Base-by-base conservation (phyloP, 2,113 vertebrate species). In the Microcebus ravelobensis region DNA sequence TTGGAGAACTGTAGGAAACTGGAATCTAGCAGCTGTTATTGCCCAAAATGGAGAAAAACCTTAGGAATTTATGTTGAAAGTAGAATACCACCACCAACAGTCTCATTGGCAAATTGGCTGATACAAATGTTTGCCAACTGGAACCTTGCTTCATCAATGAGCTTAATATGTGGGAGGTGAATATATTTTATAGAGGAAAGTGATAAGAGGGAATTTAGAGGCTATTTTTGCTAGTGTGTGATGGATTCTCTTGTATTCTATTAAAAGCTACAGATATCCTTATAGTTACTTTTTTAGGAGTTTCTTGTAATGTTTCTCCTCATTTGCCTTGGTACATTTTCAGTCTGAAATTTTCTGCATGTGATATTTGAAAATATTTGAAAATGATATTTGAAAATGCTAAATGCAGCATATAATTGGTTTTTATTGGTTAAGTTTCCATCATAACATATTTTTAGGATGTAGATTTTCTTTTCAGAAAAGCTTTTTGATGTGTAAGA, bases 281-380 rank as follows among this genome's bases (percentile, higher is more conserved):
- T 71, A 25, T 55, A 82, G 45, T 68, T 55, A 31, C 12, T 10
- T 87, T 79, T 48, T 25, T 15, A 57, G 45, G 31, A 65, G n/a
- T 50, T 84, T 52, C 23, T 73, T 20, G 18, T 8, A 48, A 1
- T 8, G 15, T 77, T 86, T 73, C 36, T 57, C 27, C 39, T 86
- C 36, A 45, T 82, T 70, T 50, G 67, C 18, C 45, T 93, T 52
- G 6, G 8, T 63, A 42, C 45, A 11, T 68, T 36, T 59, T 74
- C 8, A 52, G 67, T 94, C 34, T 84, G 79, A 90, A 86, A 48
- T 63, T 93, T 92, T 91, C 68, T 86, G 29, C 87, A 73, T 77
- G 31, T 91, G 63, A 17, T 50, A 79, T 7, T 93, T 91, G 18
- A 67, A 55, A 55, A 55, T 55, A 55, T 55, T 55, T 55, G 15